Evolutionary conservation across 2,888 invertebrate species (phyloP), one percentile per base, ranked within the genome.

Genomic region (Theretra japonica): DNA sequence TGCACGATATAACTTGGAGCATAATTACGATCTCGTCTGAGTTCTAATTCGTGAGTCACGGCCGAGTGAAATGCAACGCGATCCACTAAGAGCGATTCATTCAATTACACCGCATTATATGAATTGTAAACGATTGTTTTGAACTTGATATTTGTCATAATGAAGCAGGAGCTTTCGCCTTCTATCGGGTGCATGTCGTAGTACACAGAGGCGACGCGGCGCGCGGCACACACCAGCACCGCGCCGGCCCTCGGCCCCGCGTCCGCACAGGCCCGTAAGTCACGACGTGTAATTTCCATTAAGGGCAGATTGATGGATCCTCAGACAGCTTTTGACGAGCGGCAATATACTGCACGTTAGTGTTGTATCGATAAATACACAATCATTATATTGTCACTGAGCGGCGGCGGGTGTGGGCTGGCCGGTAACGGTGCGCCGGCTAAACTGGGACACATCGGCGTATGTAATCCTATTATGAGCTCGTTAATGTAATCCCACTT

Each of bases 31-130:
- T 92, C 90, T 92, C 87, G 86, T 83, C 86, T 85, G 78, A 91
- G 92, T 85, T 93, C 92, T 93, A 93, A 93, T 93, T 93, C 93
- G 93, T 94, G 94, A 93, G 92, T 93, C 94, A 93, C 94, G 93
- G 90, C 83, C 86, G 83, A 86, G 88, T 88, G 90, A 91, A 92
- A 93, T 90, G 90, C 91, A 88, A 88, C 41, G 69, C 58, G 83
- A 87, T 76, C 87, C 88, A 87, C 85, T 88, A 87, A 85, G 71
- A 79, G 83, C 83, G 84, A 84, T 88, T 85, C 87, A 88, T 92
- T 91, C 91, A 92, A 91, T 91, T 88, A 89, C 87, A 77, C 83
- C 83, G 88, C 92, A 88, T 90, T 91, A 90, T 90, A 87, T 87
- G 89, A 89, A 90, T 90, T 80, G 87, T 86, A 84, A 86, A 86